Evolutionary conservation across 23 tunicate species (phyloP), one percentile per base, ranked within the genome.

Genomic region (Botrylloides violaceus): DNA sequence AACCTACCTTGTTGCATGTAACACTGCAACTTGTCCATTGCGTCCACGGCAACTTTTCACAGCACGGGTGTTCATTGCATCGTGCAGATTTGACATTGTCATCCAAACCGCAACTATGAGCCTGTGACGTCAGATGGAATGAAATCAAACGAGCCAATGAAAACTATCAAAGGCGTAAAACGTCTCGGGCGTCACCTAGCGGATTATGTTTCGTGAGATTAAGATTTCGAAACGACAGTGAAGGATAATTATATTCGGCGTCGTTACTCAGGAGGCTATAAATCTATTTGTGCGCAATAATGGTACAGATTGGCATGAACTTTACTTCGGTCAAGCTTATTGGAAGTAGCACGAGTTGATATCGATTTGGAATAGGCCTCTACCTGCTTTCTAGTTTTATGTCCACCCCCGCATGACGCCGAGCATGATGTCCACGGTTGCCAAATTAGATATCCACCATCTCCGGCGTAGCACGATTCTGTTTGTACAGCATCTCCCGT

Each of bases 21-120:
- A 93, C 64, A 66, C 89, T 81, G 75, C 98, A 94, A 19, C 36
- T 38, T 15, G 77, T 72, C 98, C 98, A 94, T 47, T 53, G 76
- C 26, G 83, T 75, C 98, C 98, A 92, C 3, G 71, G 81, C 29
- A 59, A 50, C 58, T 68, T 76, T 2, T 62, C 75, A 34, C 95
- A 87, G 64, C 95, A 87, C 29, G 24, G 26, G 25, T 63, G 55
- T 21, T 77, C 76, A 56, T 43, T 64, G 73, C 97, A 90, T 22
- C 60, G 15, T 72, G 12, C 49, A 27, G 78, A n/a, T 15, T 81
- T 60, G 25, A 9, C 72, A 60, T 85, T 80, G 21, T 75, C 71
- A 21, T 66, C 82, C 9, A 53, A 28, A 38, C 84, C 80, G 59
- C 98, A 94, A 0, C 84, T 58, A 76, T 94, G 94, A 43, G 53